Evolutionary conservation across 37 sponge, comb jelly and placozoan genomes (phyloP), one percentile per base, ranked within the genome.

Genomic region (Ianthella basta): DNA sequence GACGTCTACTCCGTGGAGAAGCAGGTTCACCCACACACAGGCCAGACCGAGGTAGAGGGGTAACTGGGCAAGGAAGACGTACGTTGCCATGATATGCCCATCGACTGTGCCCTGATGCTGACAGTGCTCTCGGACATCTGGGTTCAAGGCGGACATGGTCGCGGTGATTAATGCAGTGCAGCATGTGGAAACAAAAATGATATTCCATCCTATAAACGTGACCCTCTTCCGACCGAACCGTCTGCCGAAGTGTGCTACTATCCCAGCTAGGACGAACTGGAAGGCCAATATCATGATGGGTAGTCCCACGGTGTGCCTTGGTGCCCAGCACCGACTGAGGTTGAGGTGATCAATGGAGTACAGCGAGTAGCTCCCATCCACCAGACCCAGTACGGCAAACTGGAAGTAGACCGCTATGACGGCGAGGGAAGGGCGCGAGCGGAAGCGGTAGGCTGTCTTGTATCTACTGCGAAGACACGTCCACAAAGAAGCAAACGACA

Each of bases 11-110:
- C 78, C 78, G 16, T 40, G 78, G 4, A 75, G 78, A 12, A 75
- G 54, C n/a, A 75, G 53, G 54, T 75, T 75, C 25, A 36, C 78
- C 78, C 54, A 53, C n/a, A 75, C 25, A 14, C 44, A 75, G n/a
- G 78, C 37, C 54, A 75, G 0, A 12, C 78, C 78, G 20, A 75
- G 15, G 78, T 75, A 75, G 53, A 75, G 78, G 18, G 78, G 78
- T 4, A 75, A 24, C 54, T 19, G 53, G 18, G 40, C 18, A 1
- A 30, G 1, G 53, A 40, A 21, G 24, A 61, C 64, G 64, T 61
- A 61, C 50, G 50, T 10, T 8, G 50, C 50, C 50, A 44, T 44
- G 50, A 44, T 8, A 3, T 44, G 3, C 50, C 50, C 3, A 44
- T 44, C 50, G 50, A 44, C n/a, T n/a, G n/a, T n/a, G n/a, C n/a